Conservation (phyloP, 2,113 vertebrate species). For the Colinus virginianus region DNA sequence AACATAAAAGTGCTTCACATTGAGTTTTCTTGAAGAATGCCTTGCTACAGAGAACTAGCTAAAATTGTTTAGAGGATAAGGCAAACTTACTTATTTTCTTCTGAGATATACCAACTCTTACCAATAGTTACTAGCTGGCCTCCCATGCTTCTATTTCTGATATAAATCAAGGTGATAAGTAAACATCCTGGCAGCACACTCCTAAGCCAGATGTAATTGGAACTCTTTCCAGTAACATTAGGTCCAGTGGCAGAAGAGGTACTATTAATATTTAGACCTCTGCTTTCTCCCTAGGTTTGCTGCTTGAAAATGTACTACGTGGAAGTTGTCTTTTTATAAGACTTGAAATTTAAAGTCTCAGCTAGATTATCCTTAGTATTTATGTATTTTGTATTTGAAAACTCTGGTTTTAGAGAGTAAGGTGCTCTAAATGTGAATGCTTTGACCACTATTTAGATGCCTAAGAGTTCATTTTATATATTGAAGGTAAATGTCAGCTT, state of each 20-base stretch:
- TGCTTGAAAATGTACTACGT: neutral
- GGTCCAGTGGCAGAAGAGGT: neutral
- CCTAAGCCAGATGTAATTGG: neutral
- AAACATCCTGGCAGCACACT: neutral
- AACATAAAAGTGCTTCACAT: neutral
- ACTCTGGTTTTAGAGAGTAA: neutral
- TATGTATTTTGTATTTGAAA: neutral
- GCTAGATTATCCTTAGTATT: neutral
- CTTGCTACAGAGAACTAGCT: neutral
- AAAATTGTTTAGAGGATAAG: neutral
- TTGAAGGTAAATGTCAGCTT: slow-evolving; percentile 10
- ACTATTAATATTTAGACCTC: neutral
- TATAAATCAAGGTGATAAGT: neutral
- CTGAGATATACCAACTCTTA: neutral
- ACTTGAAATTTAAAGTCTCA: neutral
- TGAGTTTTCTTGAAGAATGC: neutral
- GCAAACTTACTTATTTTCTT: rapidly evolving
- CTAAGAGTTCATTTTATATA: neutral
- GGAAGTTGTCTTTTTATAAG: neutral
- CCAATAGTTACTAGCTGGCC: neutral
- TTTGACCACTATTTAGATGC: neutral
- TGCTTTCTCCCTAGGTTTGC: neutral
- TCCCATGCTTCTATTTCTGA: neutral
- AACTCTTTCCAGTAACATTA: neutral
- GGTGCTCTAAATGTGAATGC: neutral